Evolutionary conservation across 2,888 invertebrate genomes (phyloP), one percentile per base, ranked within the genome.

Genomic region (Aphidius colemani): DNA sequence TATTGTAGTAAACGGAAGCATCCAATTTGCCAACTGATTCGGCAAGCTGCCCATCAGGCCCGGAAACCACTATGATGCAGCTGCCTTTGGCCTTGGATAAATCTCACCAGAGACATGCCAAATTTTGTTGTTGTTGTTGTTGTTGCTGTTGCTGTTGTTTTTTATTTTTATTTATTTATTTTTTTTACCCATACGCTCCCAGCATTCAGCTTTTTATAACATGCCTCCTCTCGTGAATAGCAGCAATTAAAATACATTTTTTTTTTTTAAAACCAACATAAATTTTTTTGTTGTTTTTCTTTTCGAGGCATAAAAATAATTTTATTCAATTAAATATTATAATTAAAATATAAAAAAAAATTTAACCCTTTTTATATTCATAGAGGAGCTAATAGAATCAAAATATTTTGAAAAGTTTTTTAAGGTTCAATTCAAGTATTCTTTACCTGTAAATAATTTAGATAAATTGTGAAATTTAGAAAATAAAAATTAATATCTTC

Each of bases 21-120:
- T 68, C 70, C 71, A 77, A 76, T 77, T 77, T 72, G 71, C 69
- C 72, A 72, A 67, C 75, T 68, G 70, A 71, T 74, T 73, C 72
- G 72, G 65, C 72, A 76, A 75, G 75, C 75, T 77, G 76, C 69
- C 72, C 67, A 65, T 61, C 66, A 53, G 55, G 65, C 53, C 71
- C 75, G 75, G 76, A 78, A 76, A 74, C 73, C 72, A 67, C 72
- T 44, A n/a, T 71, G 30, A 30, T 30, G 72, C 78, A 78, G 78
- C 78, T 78, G 78, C 72, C 48, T 56, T 44, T 63, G 59, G 44
- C 63, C 65, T 45, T 58, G 66, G 49, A 51, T 65, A 45, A 63
- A 63, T 69, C 53, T 65, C 62, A 63, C 67, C 63, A 64, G 51
- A 63, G 53, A 53, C 56, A 56, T 43, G 13, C 40, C 41, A 43